Conservation (phyloP, 2,797 vertebrate genomes). For the Macroramphosus scolopax region DNA sequence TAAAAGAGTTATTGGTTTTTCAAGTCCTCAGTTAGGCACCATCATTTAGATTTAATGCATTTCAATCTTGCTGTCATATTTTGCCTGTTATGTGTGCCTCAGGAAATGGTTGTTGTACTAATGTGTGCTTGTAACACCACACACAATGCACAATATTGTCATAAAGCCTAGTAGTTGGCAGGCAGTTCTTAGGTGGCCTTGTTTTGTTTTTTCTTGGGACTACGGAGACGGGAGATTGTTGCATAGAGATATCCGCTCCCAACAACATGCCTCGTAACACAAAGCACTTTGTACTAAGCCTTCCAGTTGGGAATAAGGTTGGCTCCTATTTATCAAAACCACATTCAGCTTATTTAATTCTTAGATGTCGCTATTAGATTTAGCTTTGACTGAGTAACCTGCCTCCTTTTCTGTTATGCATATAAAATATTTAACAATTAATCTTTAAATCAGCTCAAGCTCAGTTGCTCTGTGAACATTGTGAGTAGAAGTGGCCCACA, state of each 20-base stretch:
- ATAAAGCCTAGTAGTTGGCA: constrained; percentile 56
- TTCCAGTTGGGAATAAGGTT: constrained; percentile 48
- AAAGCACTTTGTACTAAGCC: constrained; percentile 42
- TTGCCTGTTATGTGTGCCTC: constrained; percentile 36
- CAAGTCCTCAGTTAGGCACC: constrained; percentile 15
- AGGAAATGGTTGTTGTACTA: constrained; percentile 38
- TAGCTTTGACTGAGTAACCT: constrained; percentile 49
- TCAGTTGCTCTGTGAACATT: constrained; percentile 58
- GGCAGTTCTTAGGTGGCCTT: constrained; percentile 60
- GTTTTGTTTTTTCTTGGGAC: constrained; percentile 43
- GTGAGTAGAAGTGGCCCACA: constrained; percentile 73
- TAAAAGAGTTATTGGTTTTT: constrained; percentile 26
- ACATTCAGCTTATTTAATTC: constrained; percentile 60
- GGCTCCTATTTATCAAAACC: constrained; percentile 57
- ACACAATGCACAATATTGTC: constrained; percentile 45
- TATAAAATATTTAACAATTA: constrained; percentile 68
- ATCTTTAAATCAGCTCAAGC: constrained; percentile 73
- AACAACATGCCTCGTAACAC: constrained; percentile 54
- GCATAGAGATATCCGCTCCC: constrained; percentile 52
- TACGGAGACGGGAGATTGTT: constrained; percentile 45
- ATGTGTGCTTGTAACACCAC: constrained; percentile 40
- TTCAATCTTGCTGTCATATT: constrained; percentile 29
- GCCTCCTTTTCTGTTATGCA: constrained; percentile 47
- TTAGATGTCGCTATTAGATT: constrained; percentile 55
- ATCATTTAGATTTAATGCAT: constrained; percentile 11